These are phyloP conservation scores for Sebastes kiyomatsui DNA, from an alignment of 2,797 vertebrate species.

Conservation along the genomic window DNA sequence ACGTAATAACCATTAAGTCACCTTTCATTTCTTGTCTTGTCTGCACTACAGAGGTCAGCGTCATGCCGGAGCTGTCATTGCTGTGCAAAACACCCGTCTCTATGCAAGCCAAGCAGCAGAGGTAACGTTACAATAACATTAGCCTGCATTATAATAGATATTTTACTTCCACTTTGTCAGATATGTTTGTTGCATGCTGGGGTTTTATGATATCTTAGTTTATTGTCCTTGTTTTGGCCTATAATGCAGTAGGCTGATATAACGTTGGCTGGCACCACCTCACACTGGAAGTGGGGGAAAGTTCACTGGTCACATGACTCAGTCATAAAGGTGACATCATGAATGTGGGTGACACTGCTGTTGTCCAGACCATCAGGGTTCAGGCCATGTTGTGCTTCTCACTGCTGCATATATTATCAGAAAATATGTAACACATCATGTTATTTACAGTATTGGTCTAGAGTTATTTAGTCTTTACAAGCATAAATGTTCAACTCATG, in stretches of 20 bases:
- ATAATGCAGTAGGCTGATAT: neutral
- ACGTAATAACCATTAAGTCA: neutral
- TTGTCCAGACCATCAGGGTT: neutral
- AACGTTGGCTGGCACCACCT: neutral
- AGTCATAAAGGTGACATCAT: slow-evolving; percentile 59
- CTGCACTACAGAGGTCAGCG: slow-evolving; percentile 53
- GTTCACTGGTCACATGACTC: slow-evolving; percentile 76
- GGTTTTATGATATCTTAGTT: neutral
- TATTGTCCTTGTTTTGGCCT: neutral
- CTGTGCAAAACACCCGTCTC: slow-evolving; percentile 42
- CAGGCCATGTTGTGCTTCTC: neutral
- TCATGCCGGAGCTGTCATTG: slow-evolving; percentile 44
- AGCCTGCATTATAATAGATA: rapidly evolving
- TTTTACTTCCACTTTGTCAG: neutral
- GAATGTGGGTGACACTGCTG: slow-evolving; percentile 31
- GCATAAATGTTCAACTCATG: neutral
- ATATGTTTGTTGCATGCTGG: rapidly evolving
- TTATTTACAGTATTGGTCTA: neutral
- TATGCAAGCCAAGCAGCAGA: slow-evolving; percentile 71
- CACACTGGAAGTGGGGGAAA: slow-evolving; percentile 73
- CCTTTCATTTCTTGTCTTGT: neutral
- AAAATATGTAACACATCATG: neutral
- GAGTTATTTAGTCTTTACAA: neutral
- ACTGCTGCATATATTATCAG: neutral
- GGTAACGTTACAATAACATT: slow-evolving; percentile 32